These are phyloP conservation scores for Doris montereyensis DNA, from an alignment of 2,888 invertebrate genomes.

Conservation along the genomic window DNA sequence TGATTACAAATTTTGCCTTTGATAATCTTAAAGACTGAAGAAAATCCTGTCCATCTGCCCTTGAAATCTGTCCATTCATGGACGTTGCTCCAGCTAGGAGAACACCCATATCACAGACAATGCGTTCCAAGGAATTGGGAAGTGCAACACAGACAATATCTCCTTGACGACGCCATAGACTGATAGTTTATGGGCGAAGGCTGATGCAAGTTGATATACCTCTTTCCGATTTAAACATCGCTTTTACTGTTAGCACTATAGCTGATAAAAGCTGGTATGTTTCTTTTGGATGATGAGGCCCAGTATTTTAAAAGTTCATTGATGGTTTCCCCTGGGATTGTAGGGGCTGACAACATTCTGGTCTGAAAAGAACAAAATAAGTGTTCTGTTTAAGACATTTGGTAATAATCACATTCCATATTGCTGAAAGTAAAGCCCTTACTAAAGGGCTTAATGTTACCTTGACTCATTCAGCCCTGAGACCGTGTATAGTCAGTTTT, in stretches of 20 bases:
- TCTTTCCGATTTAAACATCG: slow-evolving; percentile 32
- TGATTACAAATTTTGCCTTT: slow-evolving; percentile 29
- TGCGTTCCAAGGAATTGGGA: slow-evolving; percentile 44
- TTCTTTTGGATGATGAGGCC: slow-evolving; percentile 10
- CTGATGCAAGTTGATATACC: slow-evolving; percentile 28
- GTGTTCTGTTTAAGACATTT: neutral
- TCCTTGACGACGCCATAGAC: slow-evolving; percentile 38
- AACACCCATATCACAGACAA: slow-evolving; percentile 44
- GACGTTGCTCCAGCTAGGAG: slow-evolving; percentile 41
- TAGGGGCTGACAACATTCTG: slow-evolving; percentile 3
- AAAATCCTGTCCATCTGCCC: slow-evolving; percentile 44
- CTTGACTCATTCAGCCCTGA: neutral
- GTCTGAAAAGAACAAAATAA: slow-evolving; percentile 26
- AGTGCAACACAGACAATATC: slow-evolving; percentile 41
- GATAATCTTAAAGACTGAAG: slow-evolving; percentile 32
- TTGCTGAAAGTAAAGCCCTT: neutral
- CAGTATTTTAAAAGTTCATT: slow-evolving; percentile 39
- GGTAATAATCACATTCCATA: neutral
- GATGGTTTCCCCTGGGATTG: slow-evolving; percentile 40
- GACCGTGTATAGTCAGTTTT: too few species aligned
- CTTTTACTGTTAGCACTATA: neutral
- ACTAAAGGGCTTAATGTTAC: neutral
- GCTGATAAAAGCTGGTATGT: slow-evolving; percentile 41
- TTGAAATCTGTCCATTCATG: slow-evolving; percentile 44
- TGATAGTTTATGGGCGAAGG: slow-evolving; percentile 38